Evolutionary conservation across 1,140 invertebrate genomes (phyloP).

Genomic region (Mactra quadrangularis): DNA sequence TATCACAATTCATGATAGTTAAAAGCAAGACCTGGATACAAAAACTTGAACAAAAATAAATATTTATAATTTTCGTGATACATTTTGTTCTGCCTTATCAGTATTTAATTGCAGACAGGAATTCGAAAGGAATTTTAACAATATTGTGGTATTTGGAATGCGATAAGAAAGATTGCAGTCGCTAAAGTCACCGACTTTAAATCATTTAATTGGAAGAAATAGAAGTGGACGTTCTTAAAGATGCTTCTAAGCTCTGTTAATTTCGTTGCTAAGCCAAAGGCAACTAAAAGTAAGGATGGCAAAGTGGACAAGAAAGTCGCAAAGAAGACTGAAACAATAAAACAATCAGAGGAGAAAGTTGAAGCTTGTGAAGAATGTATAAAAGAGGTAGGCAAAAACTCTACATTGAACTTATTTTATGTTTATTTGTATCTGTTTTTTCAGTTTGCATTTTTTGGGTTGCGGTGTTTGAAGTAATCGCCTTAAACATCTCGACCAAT

Average conservation of each 20-base stretch:
- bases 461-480: too few species aligned
- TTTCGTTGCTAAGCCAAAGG: conserved; percentile 46
- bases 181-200: not conserved
- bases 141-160: not conserved
- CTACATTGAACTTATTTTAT: too few species aligned
- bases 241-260: conserved; percentile 56
- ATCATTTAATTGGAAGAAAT: not conserved
- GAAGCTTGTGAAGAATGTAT: conserved; percentile 28
- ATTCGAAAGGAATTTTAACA: conserved; percentile 12
- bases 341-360: too few species aligned
- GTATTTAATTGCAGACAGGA: not conserved
- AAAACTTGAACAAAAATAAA: too few species aligned
- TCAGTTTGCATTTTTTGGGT: too few species aligned
- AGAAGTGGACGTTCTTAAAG: not conserved
- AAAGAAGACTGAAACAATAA: not conserved
- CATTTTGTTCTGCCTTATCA: too few species aligned
- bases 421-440: too few species aligned
- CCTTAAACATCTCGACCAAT: too few species aligned
- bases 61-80: too few species aligned
- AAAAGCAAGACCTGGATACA: too few species aligned
- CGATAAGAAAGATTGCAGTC: not conserved
- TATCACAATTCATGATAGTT: too few species aligned
- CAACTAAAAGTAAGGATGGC: conserved; percentile 37
- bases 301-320: conserved; percentile 21
- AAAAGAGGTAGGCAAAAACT: conserved; percentile 12